Conservation (phyloP, 2,888 invertebrate species). For the Acleris holmiana region DNA sequence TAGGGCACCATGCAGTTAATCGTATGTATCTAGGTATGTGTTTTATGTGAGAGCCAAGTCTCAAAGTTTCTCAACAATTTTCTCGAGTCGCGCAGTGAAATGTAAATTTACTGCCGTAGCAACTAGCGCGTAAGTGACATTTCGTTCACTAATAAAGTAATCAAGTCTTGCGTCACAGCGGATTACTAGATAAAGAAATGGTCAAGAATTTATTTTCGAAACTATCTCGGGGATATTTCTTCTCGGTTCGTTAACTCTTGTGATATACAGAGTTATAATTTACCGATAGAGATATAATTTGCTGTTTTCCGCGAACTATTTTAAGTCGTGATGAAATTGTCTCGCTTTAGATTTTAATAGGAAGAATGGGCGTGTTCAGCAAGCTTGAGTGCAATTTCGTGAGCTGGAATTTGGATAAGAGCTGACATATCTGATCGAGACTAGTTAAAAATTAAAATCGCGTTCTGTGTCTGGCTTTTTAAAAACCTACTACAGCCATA, state of each 20-base stretch:
- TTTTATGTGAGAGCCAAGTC: not conserved
- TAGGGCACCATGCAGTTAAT: conserved; percentile 4
- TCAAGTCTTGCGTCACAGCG: conserved; percentile 32
- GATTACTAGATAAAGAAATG: conserved; percentile 38
- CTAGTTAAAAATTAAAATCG: conserved; percentile 12
- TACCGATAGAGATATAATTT: conserved; percentile 44
- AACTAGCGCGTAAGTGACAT: conserved; percentile 35
- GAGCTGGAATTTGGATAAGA: conserved; percentile 65
- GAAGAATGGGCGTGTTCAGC: conserved; percentile 54
- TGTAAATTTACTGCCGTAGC: conserved; percentile 31
- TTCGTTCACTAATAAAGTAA: conserved; percentile 35
- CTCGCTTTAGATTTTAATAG: conserved; percentile 59
- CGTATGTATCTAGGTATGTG: not conserved
- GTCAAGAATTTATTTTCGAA: conserved; percentile 39
- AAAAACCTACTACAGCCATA: not conserved
- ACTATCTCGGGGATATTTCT: conserved; percentile 44
- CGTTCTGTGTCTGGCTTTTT: conserved; percentile 1
- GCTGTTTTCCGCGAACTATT: conserved; percentile 47
- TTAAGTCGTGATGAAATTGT: conserved; percentile 56
- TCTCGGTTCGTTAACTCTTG: conserved; percentile 53
- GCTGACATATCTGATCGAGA: conserved; percentile 50
- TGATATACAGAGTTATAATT: conserved; percentile 44
- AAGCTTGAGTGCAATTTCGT: conserved; percentile 55
- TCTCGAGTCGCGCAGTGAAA: conserved; percentile 31
- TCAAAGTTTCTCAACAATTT: conserved; percentile 23